Base-by-base conservation (phyloP, 64 coral and sea anemone species). In the Pachyseris speciosa region DNA sequence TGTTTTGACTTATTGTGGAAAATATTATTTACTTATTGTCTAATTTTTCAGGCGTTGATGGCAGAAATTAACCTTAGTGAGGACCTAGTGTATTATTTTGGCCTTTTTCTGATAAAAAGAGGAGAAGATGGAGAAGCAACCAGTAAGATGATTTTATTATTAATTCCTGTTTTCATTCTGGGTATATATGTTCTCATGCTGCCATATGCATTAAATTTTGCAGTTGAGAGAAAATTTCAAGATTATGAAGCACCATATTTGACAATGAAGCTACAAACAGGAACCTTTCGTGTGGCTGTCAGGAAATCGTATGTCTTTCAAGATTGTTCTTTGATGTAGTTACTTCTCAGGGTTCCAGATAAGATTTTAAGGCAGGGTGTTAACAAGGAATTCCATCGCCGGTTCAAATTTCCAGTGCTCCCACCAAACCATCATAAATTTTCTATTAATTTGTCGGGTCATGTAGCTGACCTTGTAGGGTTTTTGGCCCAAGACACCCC, bases 231-330 rank as follows among this genome's bases (percentile, higher is more conserved):
- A 22, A 95, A 83, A 32, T 52, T 99, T 19, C 97, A 99, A 80
- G 94, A 95, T 34, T 99, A 92, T 83, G 97, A 99, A 68, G 83
- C 93, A 65, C 97, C 97, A 17, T 92, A 92, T 57, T 39, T 95
- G 30, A 73, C 84, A 7, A 65, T 99, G 4, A 67, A 89, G 42
- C 57, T 41, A 61, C 22, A 80, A 9, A 71, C 92, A 26, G 97
- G 94, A 24, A 93, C 94, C 24, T 90, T 77, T 41, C 77, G 97
- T 74, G 88, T 99, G 65, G 97, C 94, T 65, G 76, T 99, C 45
- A 92, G 97, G 12, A 99, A 99, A 95, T 83, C 83, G 97, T 99
- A 51, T 53, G 93, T 65, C 25, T 33, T 28, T 28, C 19, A 53
- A 8, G 13, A 31, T 26, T 8, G 3, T 7, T 25, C 58, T 25